Base-by-base conservation (phyloP, 1,140 invertebrate species). In the Neuroterus valhalla region DNA sequence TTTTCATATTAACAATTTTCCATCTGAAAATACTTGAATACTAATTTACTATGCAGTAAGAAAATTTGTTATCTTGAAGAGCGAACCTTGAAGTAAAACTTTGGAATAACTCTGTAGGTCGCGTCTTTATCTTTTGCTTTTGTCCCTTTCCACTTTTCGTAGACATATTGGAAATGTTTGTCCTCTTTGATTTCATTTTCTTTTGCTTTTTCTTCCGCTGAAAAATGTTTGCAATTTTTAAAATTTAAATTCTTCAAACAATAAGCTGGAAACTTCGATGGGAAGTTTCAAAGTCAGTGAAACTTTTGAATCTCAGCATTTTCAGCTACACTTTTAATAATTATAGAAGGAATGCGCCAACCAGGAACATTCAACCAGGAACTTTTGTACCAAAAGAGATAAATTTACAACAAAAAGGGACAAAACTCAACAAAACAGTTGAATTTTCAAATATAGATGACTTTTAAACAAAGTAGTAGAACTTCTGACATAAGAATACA, bases 41-140 rank as follows among this genome's bases (percentile, higher is more conserved):
- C 42, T 17, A 52, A 52, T 50, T 70, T 31, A 52, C 2, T 2
- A 2, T 50, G 12, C 6, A 70, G 44, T 71, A 71, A 11, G 72
- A 71, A 77, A 43, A 10, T 21, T 31, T 10, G 44, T 50, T 70
- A 45, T 72, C 88, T 46, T 14, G 19, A 50, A 50, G 3, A 50
- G 17, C 86, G 81, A 85, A 90, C 89, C 84, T 94, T 94, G 77
- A 94, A 94, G 88, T 94, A 96, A 85, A 97, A 96, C 84, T 94
- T 94, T 0, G 95, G 95, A 82, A 96, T 94, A 74, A 87, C 82
- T 87, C 89, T 89, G 50, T 89, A 90, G 8, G 87, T 89, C 44
- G 79, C 68, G 69, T 87, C 85, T 78, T 84, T 86, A 55, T 89
- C 74, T 71, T 87, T 85, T 8, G 83, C 81, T 79, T 87, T 84